A percentile compares a stretch with the other conserved stretches of the same genome.
phyloP scores from a whole-genome alignment of 2,113 vertebrate species.

The Daboia siamensis region DNA sequence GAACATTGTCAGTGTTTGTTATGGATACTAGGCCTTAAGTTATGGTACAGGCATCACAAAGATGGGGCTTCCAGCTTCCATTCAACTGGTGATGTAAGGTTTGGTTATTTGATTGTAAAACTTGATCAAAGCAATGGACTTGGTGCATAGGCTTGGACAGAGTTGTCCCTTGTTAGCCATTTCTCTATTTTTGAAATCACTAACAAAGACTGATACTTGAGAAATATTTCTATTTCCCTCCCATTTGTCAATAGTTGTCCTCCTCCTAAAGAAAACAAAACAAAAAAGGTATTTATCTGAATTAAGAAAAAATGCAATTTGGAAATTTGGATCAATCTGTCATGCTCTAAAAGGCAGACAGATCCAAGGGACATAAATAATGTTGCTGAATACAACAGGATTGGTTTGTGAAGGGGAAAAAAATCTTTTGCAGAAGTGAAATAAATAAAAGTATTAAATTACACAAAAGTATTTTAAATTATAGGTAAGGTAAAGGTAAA shows the following conservation, averaged over 20 bases:
- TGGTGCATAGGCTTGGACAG: not conserved
- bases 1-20: not conserved
- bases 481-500: too few relatives aligned
- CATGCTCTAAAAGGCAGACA: conserved; percentile 60
- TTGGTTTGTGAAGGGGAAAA: conserved; percentile 36
- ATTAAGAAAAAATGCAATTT: conserved; percentile 51
- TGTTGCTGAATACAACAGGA: conserved; percentile 55
- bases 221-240: conserved; percentile 28
- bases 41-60: not conserved
- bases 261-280: conserved; percentile 8
- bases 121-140: not conserved
- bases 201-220: not conserved
- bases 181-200: not conserved
- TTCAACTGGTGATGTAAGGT: not conserved
- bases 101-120: not conserved
- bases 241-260: not conserved
- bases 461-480: conserved; percentile 43
- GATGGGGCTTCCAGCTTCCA: not conserved
- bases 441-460: too few relatives aligned
- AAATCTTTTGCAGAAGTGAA: conserved; percentile 47
- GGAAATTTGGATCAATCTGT: conserved; percentile 60
- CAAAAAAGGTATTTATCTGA: conserved; percentile 21
- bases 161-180: not conserved
- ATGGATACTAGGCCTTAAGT: not conserved
- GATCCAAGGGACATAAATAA: conserved; percentile 55